A percentile compares a stretch with the other conserved stretches of the same genome.
Evolutionary conservation across 1,140 invertebrate species (phyloP).

Genomic region (Physella acuta): DNA sequence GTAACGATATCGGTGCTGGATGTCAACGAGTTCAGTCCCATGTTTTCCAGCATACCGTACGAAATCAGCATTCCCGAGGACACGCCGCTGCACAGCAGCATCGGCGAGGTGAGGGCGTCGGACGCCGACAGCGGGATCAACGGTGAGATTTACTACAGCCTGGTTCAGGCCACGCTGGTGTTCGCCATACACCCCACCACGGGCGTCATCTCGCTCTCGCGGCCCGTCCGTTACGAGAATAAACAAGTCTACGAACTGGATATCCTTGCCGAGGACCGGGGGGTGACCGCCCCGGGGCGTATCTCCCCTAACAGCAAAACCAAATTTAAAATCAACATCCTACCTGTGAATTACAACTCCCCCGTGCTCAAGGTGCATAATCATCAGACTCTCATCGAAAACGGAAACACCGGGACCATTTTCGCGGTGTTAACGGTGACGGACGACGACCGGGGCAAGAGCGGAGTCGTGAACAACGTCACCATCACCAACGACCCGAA

Average conservation of each 20-base stretch:
- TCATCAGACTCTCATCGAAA: constrained; percentile 79
- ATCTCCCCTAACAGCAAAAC: constrained; percentile 65
- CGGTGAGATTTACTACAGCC: constrained; percentile 94
- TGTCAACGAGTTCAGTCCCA: constrained; percentile 87
- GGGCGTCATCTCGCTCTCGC: constrained; percentile 82
- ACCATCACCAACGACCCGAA: constrained; percentile 81
- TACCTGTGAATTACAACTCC: constrained; percentile 81
- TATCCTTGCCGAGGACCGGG: constrained; percentile 82
- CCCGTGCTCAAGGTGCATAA: constrained; percentile 78
- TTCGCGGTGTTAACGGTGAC: constrained; percentile 85
- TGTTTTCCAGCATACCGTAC: constrained; percentile 87
- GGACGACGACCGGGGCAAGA: constrained; percentile 79
- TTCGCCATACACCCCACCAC: constrained; percentile 91
- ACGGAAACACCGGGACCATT: constrained; percentile 57
- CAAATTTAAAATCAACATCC: constrained; percentile 75
- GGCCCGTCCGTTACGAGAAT: constrained; percentile 65
- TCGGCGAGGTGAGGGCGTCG: constrained; percentile 71
- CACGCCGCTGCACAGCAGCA: constrained; percentile 72
- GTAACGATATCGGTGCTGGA: constrained; percentile 82
- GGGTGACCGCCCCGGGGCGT: constrained; percentile 65
- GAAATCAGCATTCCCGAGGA: constrained; percentile 87
- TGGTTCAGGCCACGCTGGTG: constrained; percentile 77
- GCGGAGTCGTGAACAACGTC: constrained; percentile 80
- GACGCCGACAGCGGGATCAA: constrained; percentile 93
- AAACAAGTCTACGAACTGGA: constrained; percentile 69